These are phyloP conservation scores for Cheilosia vulpina DNA, from an alignment of 2,888 invertebrate genomes.

Conservation along the genomic window DNA sequence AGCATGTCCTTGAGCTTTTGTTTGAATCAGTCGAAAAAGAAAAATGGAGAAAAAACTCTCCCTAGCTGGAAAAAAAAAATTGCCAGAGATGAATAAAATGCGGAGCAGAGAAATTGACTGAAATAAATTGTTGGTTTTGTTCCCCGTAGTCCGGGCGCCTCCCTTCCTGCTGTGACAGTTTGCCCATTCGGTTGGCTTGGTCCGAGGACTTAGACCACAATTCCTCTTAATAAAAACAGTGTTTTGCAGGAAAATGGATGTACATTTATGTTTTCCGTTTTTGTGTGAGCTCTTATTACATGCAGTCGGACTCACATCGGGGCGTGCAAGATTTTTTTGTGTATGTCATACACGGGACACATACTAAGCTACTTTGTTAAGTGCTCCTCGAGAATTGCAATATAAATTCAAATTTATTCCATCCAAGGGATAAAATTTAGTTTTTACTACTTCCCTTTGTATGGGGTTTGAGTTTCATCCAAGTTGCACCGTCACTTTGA, in stretches of 20 bases:
- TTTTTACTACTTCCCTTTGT: conserved; percentile 7
- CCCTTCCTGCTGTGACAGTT: conserved; percentile 49
- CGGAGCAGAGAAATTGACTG: conserved; percentile 69
- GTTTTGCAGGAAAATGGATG: conserved; percentile 60
- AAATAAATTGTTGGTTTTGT: conserved; percentile 69
- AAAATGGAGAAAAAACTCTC: not conserved
- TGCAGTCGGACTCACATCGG: conserved; percentile 31
- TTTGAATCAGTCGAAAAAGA: conserved; percentile 47
- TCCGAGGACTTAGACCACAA: conserved; percentile 58
- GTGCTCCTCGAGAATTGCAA: conserved; percentile 23
- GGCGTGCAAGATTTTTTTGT: not conserved
- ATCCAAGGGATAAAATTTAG: conserved; percentile 1
- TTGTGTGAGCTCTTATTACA: conserved; percentile 39
- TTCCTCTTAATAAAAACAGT: conserved; percentile 71
- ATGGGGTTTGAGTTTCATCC: conserved; percentile 4
- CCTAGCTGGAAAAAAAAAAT: conserved; percentile 14
- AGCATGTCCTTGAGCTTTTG: conserved; percentile 74
- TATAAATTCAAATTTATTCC: conserved; percentile 41
- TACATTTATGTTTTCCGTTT: conserved; percentile 50
- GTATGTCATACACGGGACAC: conserved; percentile 8
- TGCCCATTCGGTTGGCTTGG: conserved; percentile 54
- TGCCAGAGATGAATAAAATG: conserved; percentile 61
- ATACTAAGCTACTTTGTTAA: conserved; percentile 19
- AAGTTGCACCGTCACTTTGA: conserved; percentile 38
- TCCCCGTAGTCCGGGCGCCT: conserved; percentile 18